These are phyloP conservation scores for Priocnemis perturbator DNA, from an alignment of 2,888 invertebrate genomes.

Conservation along the genomic window DNA sequence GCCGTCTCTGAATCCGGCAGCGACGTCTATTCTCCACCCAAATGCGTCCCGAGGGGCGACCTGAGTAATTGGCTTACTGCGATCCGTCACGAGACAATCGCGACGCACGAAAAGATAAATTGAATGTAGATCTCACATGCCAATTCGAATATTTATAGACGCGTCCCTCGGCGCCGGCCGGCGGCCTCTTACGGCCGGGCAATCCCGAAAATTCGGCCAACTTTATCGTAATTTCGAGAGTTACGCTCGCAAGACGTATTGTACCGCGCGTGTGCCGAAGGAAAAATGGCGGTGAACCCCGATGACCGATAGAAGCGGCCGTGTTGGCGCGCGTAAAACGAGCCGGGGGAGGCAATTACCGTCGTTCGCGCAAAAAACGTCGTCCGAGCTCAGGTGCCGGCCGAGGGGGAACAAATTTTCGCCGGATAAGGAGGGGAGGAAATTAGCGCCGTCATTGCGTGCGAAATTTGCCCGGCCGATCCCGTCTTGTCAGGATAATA, in stretches of 20 bases:
- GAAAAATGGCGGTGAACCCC: background rate
- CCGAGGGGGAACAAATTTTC: constrained; percentile 27
- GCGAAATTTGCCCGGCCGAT: constrained; percentile 2
- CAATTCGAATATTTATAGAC: constrained; percentile 6
- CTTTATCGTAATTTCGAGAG: no score
- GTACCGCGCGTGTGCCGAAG: no score
- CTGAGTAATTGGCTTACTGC: constrained; percentile 10
- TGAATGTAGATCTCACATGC: constrained; percentile 1
- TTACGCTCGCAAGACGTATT: no score
- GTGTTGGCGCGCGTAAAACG: constrained; percentile 24
- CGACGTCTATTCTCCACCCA: constrained; percentile 3
- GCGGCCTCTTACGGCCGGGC: no score
- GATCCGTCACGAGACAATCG: constrained; percentile 11
- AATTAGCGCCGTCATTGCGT: constrained; percentile 14
- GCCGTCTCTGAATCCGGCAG: background rate
- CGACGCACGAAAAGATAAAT: constrained; percentile 4
- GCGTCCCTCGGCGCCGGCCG: background rate
- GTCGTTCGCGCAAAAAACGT: no score
- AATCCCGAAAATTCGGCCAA: no score
- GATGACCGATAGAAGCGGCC: constrained; percentile 4
- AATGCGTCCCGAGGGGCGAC: constrained; percentile 8
- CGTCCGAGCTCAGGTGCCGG: no score
- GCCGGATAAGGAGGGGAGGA: constrained; percentile 19
- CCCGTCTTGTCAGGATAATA: background rate
- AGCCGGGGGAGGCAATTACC: constrained; percentile 24